These are phyloP conservation scores for Xiphophorus hellerii DNA, from an alignment of 2,113 vertebrate genomes.

Conservation along the genomic window DNA sequence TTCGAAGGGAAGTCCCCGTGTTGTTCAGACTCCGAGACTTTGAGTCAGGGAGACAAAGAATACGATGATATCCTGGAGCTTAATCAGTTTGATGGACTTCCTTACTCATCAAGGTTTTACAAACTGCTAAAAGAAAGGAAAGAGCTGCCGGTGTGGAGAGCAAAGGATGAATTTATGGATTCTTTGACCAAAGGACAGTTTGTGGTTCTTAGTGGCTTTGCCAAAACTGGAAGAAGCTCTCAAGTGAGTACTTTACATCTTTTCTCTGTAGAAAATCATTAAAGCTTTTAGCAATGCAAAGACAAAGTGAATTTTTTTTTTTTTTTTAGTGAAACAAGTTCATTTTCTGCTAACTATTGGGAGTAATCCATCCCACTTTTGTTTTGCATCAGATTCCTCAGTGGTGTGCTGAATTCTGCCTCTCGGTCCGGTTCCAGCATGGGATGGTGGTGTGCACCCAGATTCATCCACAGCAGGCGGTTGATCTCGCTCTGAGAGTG, in stretches of 20 bases:
- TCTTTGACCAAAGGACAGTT: conserved; percentile 82
- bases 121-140: conserved; percentile 87
- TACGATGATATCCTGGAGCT: conserved; percentile 82
- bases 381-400: conserved; percentile 82
- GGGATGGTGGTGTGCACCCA: conserved; percentile 86
- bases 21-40: conserved; percentile 41
- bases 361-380: conserved; percentile 14
- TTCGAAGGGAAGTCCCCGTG: conserved; percentile 40
- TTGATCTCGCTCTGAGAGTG: conserved; percentile 84
- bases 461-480: conserved; percentile 78
- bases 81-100: conserved; percentile 91
- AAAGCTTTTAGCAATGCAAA: neutral
- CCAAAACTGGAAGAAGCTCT: conserved; percentile 89
- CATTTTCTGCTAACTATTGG: neutral
- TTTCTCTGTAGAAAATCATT: neutral
- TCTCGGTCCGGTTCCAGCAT: conserved; percentile 79
- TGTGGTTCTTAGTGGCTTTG: conserved; percentile 84
- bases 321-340: neutral
- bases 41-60: conserved; percentile 56
- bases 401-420: conserved; percentile 90
- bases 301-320: neutral
- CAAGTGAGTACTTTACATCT: conserved; percentile 80
- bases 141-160: conserved; percentile 85
- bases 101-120: conserved; percentile 90
- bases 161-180: conserved; percentile 85